Percentiles rank a stretch among this genome's conserved stretches.
Conservation (phyloP, 2,113 vertebrate genomes). For the Neodontobutis hainanensis region DNA sequence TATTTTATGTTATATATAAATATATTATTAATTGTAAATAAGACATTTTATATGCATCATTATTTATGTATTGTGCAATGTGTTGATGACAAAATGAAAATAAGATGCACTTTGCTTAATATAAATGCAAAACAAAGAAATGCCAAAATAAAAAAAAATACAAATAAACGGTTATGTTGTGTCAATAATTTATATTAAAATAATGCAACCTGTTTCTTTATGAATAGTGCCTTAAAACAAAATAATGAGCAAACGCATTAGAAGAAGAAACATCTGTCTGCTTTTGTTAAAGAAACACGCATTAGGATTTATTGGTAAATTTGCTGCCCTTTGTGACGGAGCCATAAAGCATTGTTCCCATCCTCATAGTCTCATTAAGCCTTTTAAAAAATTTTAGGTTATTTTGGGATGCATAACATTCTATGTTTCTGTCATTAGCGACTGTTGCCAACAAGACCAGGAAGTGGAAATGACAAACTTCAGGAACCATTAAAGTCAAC, state of each 20-base stretch:
- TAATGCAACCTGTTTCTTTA: neutral
- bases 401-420: slow-evolving; percentile 61
- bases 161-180: slow-evolving; percentile 69
- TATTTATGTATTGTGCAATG: slow-evolving; percentile 99
- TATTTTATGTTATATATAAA: slow-evolving; percentile 99
- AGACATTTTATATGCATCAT: slow-evolving; percentile 99
- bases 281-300: slow-evolving; percentile 14
- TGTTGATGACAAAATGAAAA: slow-evolving; percentile 97
- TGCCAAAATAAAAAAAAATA: slow-evolving; percentile 91
- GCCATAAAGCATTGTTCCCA: slow-evolving; percentile 34
- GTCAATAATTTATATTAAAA: slow-evolving; percentile 57
- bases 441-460: slow-evolving; percentile 66
- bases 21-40: slow-evolving; percentile 99
- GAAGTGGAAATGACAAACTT: slow-evolving; percentile 69
- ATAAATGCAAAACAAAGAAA: slow-evolving; percentile 99
- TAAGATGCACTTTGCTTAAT: slow-evolving; percentile 99
- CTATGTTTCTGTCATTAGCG: slow-evolving; percentile 68
- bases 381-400: slow-evolving; percentile 49
- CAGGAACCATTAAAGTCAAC: slow-evolving; percentile 69
- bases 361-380: slow-evolving; percentile 45
- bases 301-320: slow-evolving; percentile 28
- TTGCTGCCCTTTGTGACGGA: slow-evolving; percentile 20
- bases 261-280: neutral
- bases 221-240: too few species aligned
- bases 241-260: neutral